Evolutionary conservation across 2,113 vertebrate genomes (phyloP).

Genomic region (Crotalus helleri): DNA sequence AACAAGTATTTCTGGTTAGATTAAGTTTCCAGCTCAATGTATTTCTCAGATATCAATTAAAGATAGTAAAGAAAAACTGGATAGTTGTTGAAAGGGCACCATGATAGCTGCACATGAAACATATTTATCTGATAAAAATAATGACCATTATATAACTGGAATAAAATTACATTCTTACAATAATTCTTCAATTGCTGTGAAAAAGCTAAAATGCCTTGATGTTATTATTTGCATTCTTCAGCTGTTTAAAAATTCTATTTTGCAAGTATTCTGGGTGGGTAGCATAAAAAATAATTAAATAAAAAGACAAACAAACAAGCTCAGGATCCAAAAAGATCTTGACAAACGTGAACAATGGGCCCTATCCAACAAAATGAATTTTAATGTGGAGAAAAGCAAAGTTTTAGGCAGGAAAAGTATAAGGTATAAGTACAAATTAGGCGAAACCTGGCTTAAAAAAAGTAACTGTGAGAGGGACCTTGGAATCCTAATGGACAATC

Average conservation of each 20-base stretch:
- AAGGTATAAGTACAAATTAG: no score
- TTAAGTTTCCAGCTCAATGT: neutral
- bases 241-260: neutral
- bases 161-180: neutral
- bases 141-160: neutral
- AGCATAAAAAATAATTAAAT: neutral
- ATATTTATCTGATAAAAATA: neutral
- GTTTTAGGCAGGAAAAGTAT: no score
- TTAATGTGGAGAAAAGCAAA: no score
- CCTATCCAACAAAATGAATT: no score
- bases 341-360: no score
- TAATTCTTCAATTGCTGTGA: neutral
- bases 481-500: no score
- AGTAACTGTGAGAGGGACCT: no score
- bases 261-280: neutral
- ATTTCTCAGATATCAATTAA: neutral
- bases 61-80: neutral
- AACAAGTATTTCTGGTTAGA: neutral
- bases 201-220: neutral
- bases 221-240: neutral
- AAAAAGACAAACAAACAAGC: no score
- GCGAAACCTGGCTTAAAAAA: no score
- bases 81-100: neutral
- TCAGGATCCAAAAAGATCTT: no score
- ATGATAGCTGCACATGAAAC: neutral